These are phyloP conservation scores for Scartelaos histophorus DNA, from an alignment of 2,113 vertebrate species.

Conservation along the genomic window DNA sequence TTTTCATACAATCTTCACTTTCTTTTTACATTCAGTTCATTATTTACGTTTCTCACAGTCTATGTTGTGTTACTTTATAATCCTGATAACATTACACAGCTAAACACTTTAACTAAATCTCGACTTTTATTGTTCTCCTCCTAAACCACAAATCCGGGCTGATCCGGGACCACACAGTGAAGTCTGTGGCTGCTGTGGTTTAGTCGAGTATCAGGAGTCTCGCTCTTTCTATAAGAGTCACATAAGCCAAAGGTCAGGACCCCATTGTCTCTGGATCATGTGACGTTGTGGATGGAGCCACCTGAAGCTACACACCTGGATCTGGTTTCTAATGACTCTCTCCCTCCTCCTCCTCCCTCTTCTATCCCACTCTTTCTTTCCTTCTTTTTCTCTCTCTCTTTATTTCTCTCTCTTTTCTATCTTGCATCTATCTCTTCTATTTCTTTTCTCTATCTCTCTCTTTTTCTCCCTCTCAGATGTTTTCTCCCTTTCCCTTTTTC, in stretches of 20 bases:
- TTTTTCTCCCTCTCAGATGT: too few species aligned
- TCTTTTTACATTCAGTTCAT: neutral
- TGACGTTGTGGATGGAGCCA: constrained; percentile 44
- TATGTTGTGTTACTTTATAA: neutral
- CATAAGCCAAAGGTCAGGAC: constrained; percentile 30
- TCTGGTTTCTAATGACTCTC: constrained; percentile 41
- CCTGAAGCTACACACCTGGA: constrained; percentile 53
- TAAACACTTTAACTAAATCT: neutral
- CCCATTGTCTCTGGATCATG: constrained; percentile 54
- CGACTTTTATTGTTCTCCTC: constrained; percentile 6
- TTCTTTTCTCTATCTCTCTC: too few species aligned
- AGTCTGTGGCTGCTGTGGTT: constrained; percentile 26
- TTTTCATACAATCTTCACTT: too few species aligned
- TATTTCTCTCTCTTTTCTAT: too few species aligned
- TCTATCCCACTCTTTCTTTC: neutral
- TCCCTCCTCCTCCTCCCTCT: neutral
- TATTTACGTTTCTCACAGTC: neutral
- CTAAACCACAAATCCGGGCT: constrained; percentile 52
- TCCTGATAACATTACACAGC: neutral
- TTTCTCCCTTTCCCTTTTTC: too few species aligned
- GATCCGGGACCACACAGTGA: constrained; percentile 50
- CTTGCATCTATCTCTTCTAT: too few species aligned
- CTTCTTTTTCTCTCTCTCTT: too few species aligned
- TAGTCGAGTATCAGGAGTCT: constrained; percentile 31
- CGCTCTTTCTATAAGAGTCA: constrained; percentile 37